These are phyloP conservation scores for Eulemur mongoz DNA, from an alignment of 2,797 vertebrate genomes.

Conservation along the genomic window DNA sequence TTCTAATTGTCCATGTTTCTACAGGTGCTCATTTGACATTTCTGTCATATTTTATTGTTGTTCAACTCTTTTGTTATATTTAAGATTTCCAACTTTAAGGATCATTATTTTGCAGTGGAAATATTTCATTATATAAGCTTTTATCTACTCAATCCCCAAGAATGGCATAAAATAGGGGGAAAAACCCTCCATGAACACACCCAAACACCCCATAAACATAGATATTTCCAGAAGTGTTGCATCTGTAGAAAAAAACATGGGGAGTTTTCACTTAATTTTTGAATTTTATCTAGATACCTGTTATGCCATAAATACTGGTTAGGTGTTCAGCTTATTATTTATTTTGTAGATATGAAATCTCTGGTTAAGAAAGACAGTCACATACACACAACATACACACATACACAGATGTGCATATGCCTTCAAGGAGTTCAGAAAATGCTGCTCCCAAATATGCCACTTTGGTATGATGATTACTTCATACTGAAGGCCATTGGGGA, in stretches of 20 bases:
- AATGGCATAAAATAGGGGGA: background rate
- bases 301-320: background rate
- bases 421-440: background rate
- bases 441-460: background rate
- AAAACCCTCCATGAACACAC: background rate
- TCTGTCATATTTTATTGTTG: background rate
- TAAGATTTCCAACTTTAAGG: background rate
- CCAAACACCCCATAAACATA: background rate
- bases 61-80: background rate
- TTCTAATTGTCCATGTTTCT: background rate
- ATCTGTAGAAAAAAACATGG: background rate
- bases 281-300: conserved; percentile 43
- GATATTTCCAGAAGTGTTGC: background rate
- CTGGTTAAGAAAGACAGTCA: background rate
- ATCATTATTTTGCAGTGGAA: background rate
- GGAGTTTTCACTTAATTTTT: conserved; percentile 39
- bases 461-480: background rate
- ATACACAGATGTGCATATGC: background rate
- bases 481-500: background rate
- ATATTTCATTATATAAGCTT: background rate
- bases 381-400: background rate
- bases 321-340: background rate
- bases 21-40: background rate
- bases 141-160: background rate
- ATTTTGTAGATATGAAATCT: conserved; percentile 12